Base-by-base conservation (phyloP, 2,113 vertebrate species). In the Nanorana parkeri region DNA sequence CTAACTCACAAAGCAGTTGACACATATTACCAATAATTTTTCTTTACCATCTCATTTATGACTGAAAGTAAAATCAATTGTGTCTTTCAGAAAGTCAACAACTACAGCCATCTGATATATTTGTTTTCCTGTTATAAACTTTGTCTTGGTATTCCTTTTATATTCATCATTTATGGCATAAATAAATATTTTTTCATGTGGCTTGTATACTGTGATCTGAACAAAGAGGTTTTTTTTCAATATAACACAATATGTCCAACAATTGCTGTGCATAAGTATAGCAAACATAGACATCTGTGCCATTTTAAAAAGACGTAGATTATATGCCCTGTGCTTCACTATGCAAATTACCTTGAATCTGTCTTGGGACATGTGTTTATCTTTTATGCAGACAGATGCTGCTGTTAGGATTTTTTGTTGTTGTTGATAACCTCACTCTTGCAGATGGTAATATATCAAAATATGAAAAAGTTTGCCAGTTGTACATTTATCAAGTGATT, bases 331-430 rank as follows among this genome's bases (percentile, higher is more conserved):
- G n/a, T 23, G 55, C 36, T 61, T 41, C n/a, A 75, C 51, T 55
- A 60, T 76, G 56, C 32, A 76, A 41, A 61, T 61, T 41, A 61
- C 23, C 23, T 61, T 61, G 28, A 67, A 19, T 61, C 28, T 61
- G 58, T 61, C 56, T 41, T 76, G 54, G 29, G n/a, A n/a, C 20
- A 21, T 63, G 29, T 76, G 72, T 36, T 58, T 75, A 75, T 75
- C 16, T 47, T 29, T 21, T 61, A 76, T 28, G 56, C 29, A 61
- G 32, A 20, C 73, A 76, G 73, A 61, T 76, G 73, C 65, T 32
- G 65, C 17, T 32, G n/a, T 67, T 32, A 19, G 23, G 65, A 67
- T 32, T 17, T 32, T 67, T 67, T 36, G n/a, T n/a, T n/a, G n/a
- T 67, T 6, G 28, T 29, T 67, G 28, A 67, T 67, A 67, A 67